phyloP scores from a whole-genome alignment of 2,113 vertebrate species.

The Manacus vitellinus region DNA sequence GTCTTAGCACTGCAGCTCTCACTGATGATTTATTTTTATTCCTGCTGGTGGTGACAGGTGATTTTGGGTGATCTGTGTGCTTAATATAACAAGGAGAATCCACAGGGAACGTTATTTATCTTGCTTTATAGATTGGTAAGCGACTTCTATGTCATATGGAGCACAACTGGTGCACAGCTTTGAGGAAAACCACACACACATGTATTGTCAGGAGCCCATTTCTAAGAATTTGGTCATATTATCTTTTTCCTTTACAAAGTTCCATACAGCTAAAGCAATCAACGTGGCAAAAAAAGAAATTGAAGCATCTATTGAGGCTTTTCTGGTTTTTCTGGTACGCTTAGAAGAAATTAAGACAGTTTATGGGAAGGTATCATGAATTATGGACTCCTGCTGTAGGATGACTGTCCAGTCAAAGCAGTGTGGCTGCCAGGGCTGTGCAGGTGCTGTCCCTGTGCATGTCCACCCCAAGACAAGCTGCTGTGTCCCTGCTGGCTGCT shows the following conservation, averaged over 20 bases:
- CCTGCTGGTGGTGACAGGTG: slow-evolving; percentile 40
- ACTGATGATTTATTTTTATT: slow-evolving; percentile 6
- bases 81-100: slow-evolving; percentile 23
- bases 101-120: background rate
- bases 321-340: background rate
- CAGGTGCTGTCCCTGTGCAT: background rate
- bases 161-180: background rate
- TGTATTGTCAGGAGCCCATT: background rate
- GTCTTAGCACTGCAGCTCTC: background rate
- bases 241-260: background rate
- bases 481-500: background rate
- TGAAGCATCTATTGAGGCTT: background rate
- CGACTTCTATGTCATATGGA: background rate
- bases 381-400: background rate
- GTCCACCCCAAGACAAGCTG: background rate
- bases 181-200: background rate
- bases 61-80: slow-evolving; percentile 45
- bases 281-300: background rate
- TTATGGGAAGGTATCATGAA: background rate
- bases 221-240: background rate
- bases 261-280: background rate
- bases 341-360: background rate
- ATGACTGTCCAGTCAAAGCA: background rate
- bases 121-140: background rate
- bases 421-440: background rate